A percentile compares a stretch with the other conserved stretches of the same genome.
Evolutionary conservation across 1,140 invertebrate species (phyloP).

Genomic region (Ceratina australensis): DNA sequence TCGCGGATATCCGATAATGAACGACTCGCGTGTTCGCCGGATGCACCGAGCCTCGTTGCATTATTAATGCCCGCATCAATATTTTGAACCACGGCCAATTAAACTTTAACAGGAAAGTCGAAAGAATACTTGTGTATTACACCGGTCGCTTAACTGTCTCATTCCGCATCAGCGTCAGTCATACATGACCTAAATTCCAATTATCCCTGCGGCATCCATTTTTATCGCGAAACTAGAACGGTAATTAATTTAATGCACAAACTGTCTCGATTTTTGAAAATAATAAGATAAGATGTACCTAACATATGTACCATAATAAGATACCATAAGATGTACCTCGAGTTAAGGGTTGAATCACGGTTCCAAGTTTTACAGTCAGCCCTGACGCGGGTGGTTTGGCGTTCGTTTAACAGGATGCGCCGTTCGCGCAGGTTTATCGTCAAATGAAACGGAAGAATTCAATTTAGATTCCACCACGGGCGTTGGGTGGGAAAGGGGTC

Average conservation of each 20-base stretch:
- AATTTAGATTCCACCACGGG: conserved; percentile 57
- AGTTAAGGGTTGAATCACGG: conserved; percentile 35
- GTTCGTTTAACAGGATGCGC: conserved; percentile 58
- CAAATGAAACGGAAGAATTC: conserved; percentile 69
- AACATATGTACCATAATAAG: too few relatives aligned
- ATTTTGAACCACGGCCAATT: background rate
- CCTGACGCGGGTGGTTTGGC: conserved; percentile 24
- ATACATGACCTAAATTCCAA: too few relatives aligned
- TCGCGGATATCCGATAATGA: background rate
- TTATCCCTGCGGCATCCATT: too few relatives aligned
- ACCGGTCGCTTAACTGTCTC: too few relatives aligned
- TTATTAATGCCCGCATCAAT: background rate
- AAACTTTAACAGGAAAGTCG: too few relatives aligned
- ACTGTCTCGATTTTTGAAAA: too few relatives aligned
- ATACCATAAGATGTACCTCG: background rate
- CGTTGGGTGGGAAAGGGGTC: background rate
- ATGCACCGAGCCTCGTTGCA: background rate
- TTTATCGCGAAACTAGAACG: too few relatives aligned
- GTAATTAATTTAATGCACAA: too few relatives aligned
- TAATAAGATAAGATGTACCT: too few relatives aligned
- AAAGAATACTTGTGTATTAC: too few relatives aligned
- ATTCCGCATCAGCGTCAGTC: too few relatives aligned
- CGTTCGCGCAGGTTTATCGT: conserved; percentile 57
- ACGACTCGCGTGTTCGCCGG: background rate
- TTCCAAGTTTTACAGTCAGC: conserved; percentile 6